Base-by-base conservation (phyloP, 1,140 invertebrate genomes). In the Drosophila obscura region DNA sequence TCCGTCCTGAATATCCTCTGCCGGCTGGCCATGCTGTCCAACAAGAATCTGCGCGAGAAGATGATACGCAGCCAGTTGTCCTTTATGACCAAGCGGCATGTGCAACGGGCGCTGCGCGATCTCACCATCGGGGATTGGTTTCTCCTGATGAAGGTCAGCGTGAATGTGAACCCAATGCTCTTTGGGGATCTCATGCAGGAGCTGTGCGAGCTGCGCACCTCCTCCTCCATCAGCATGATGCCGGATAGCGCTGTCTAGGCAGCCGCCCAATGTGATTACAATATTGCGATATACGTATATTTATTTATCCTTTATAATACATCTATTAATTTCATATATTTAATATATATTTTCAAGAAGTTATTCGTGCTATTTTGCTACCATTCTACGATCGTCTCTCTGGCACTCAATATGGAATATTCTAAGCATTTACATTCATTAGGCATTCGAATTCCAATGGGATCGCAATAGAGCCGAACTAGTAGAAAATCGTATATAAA, bases 51-150 rank as follows among this genome's bases (percentile, higher is more conserved):
- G 44, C 85, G 91, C 0, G 63, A 88, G 28, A 78, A 90, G 53
- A 92, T 95, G 73, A 92, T 95, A 11, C 93, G 93, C 77, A 93
- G 93, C 15, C 93, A 94, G 64, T 78, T 85, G 59, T 65, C 81
- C 2, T 75, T 68, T n/a, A 90, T 90, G 83, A 68, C 74, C 53
- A 75, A 74, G 9, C 61, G 75, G 50, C 79, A 91, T 52, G 76
- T 91, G 15, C 52, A 74, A 35, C 68, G 57, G 3, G 77, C 75
- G 1, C 56, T 90, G 6, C 26, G 76, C 45, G 66, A 80, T 56
- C 55, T 85, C 24, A 92, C 93, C 45, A 93, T 93, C 69, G 95
- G 95, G 0, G 95, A 96, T 88, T 96, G 95, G 94, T 96, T 96
- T 84, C 80, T 96, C 1, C 90, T 96, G 2, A 93, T 95, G 80